Percentiles rank a stretch among this genome's conserved stretches.
Evolutionary conservation across 1,140 invertebrate species (phyloP).

Genomic region (Epicauta chinensis): DNA sequence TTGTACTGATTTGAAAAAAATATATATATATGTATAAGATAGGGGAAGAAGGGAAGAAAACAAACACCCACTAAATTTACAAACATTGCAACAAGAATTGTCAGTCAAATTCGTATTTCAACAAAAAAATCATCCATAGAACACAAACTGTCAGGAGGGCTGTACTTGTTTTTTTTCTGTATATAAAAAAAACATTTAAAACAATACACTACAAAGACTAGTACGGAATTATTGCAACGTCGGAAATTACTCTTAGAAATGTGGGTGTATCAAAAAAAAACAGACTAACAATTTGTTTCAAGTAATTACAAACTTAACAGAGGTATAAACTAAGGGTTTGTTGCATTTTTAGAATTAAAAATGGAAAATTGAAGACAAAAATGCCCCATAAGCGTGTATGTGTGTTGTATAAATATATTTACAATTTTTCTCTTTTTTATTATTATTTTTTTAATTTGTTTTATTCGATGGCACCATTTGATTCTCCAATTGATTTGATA

Average conservation of each 20-base stretch:
- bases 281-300: slow-evolving; percentile 1
- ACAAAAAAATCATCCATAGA: neutral
- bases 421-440: slow-evolving; percentile 19
- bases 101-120: slow-evolving; percentile 12
- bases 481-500: slow-evolving; percentile 23
- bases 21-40: too few relatives aligned
- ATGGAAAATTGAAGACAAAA: slow-evolving; percentile 28
- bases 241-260: neutral
- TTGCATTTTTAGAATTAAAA: slow-evolving; percentile 6
- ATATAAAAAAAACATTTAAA: slow-evolving; percentile 5
- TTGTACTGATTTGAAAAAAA: slow-evolving; percentile 23
- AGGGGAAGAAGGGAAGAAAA: too few relatives aligned
- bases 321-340: slow-evolving; percentile 1
- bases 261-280: neutral
- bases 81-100: slow-evolving; percentile 17
- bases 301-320: neutral
- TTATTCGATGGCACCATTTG: slow-evolving; percentile 37
- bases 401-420: slow-evolving; percentile 28
- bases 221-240: slow-evolving; percentile 32
- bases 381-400: slow-evolving; percentile 30
- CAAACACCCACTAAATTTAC: slow-evolving; percentile 21
- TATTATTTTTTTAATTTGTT: too few relatives aligned
- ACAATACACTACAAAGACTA: slow-evolving; percentile 19
- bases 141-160: neutral
- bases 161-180: neutral